Evolutionary conservation across 2,888 invertebrate genomes (phyloP).

Genomic region (Augochlorella aurata): DNA sequence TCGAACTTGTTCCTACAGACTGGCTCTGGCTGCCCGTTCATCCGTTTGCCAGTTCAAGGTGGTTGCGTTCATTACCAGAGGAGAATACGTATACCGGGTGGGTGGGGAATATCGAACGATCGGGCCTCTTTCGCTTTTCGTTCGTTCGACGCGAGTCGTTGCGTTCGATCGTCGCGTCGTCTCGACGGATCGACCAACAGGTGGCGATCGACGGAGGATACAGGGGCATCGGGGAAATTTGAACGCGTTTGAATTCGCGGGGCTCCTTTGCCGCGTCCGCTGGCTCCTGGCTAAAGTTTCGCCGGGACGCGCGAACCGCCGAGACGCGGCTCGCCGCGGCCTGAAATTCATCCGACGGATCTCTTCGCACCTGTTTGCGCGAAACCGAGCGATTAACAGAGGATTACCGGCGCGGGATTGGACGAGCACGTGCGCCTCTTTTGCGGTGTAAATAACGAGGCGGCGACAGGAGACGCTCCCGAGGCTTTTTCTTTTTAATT

Average conservation of each 20-base stretch:
- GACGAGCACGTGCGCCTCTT: constrained; percentile 68
- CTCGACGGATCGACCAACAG: constrained; percentile 6
- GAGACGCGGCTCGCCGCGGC: no score
- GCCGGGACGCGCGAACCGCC: background rate
- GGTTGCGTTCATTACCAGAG: constrained; percentile 79
- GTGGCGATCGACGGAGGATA: background rate
- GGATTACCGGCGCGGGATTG: constrained; percentile 60
- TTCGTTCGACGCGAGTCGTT: background rate
- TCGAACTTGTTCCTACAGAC: constrained; percentile 58
- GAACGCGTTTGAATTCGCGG: constrained; percentile 4
- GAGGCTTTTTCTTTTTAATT: constrained; percentile 74
- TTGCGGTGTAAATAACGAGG: constrained; percentile 64
- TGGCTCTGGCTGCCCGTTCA: constrained; percentile 74
- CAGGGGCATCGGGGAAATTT: background rate
- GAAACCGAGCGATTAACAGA: constrained; percentile 52
- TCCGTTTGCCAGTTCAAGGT: constrained; percentile 81
- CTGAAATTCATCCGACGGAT: background rate
- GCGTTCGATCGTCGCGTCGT: background rate
- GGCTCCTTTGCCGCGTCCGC: background rate
- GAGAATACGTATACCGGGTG: constrained; percentile 34
- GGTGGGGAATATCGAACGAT: background rate
- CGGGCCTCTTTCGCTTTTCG: constrained; percentile 1
- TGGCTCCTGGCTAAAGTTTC: background rate
- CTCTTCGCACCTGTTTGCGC: constrained; percentile 63
- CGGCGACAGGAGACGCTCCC: constrained; percentile 45